Conservation (phyloP, 2,888 invertebrate species). For the Drosophila parthenogenetica region DNA sequence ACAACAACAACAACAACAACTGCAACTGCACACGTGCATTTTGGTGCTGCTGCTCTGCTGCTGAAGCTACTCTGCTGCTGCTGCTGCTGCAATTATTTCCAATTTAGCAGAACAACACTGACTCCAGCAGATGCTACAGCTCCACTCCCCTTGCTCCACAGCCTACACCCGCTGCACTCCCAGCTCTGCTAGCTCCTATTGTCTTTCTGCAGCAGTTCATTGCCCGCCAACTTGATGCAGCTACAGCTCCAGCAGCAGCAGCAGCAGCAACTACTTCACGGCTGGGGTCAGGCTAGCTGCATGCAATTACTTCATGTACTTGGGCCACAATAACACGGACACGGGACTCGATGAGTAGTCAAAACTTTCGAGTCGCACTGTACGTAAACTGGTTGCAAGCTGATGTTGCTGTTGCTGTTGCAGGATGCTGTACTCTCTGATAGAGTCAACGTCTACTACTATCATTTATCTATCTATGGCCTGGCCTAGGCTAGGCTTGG, state of each 20-base stretch:
- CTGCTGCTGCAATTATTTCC: slow-evolving; percentile 74
- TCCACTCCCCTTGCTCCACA: background rate
- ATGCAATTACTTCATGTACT: slow-evolving; percentile 81
- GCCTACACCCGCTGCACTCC: background rate
- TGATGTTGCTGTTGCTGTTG: slow-evolving; percentile 35
- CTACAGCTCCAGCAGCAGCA: slow-evolving; percentile 41
- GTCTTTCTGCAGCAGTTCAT: slow-evolving; percentile 74
- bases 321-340: slow-evolving; percentile 74
- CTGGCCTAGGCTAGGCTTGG: slow-evolving; percentile 32
- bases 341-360: slow-evolving; percentile 57
- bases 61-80: slow-evolving; percentile 19
- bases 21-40: slow-evolving; percentile 71
- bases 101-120: slow-evolving; percentile 76
- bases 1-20: slow-evolving; percentile 37
- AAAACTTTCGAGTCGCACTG: slow-evolving; percentile 61
- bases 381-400: slow-evolving; percentile 76
- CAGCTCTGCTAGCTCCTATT: slow-evolving; percentile 60
- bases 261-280: slow-evolving; percentile 52
- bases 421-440: slow-evolving; percentile 48
- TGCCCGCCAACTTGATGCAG: slow-evolving; percentile 61
- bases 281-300: slow-evolving; percentile 55
- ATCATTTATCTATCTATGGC: slow-evolving; percentile 75
- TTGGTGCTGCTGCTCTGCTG: slow-evolving; percentile 41
- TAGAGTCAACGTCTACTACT: slow-evolving; percentile 37
- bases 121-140: slow-evolving; percentile 52